Evolutionary conservation across 2,797 vertebrate species (phyloP), one percentile per base, ranked within the genome.

Genomic region (Mormyrops boulengeri): DNA sequence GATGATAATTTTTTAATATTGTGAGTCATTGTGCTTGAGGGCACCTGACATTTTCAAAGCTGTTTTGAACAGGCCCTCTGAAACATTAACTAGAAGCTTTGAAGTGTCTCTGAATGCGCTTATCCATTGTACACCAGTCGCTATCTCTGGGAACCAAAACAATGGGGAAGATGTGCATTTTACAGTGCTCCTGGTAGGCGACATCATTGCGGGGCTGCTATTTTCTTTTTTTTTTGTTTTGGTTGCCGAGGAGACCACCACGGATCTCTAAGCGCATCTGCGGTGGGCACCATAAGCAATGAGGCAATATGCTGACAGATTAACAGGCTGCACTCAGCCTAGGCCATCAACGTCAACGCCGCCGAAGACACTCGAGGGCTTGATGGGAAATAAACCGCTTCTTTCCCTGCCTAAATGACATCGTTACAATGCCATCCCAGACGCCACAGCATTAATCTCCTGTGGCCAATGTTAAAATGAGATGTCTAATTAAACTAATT

Each of bases 251-350:
- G 92, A 93, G 90, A 92, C 91, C 94, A 93, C 93, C 92, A 93
- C 91, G 91, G 95, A 93, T 93, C 90, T 93, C 93, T 92, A 94
- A 94, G 91, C 94, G 94, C 93, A 95, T 93, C 92, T 93, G 93
- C 93, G 92, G 89, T 93, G 92, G 93, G 92, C 91, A 93, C 91
- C 93, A 89, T 0, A 88, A 44, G 92, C 93, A 89, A 60, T 69
- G 30, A 73, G 87, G 73, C 89, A 82, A 91, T 47, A 90, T 55
- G 90, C 90, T 89, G 92, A 88, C 88, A 93, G 90, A 92, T 90
- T 87, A 90, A 91, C 89, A 4, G 90, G 91, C 92, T 91, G 90
- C 66, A 88, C 77, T 90, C 89, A 88, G 73, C 73, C 11, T 60
- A 26, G 57, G 73, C 53, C 77, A 50, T 90, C 66, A 57, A 66